These are phyloP conservation scores for Podiceps cristatus DNA, from an alignment of 2,113 vertebrate genomes.

Conservation along the genomic window DNA sequence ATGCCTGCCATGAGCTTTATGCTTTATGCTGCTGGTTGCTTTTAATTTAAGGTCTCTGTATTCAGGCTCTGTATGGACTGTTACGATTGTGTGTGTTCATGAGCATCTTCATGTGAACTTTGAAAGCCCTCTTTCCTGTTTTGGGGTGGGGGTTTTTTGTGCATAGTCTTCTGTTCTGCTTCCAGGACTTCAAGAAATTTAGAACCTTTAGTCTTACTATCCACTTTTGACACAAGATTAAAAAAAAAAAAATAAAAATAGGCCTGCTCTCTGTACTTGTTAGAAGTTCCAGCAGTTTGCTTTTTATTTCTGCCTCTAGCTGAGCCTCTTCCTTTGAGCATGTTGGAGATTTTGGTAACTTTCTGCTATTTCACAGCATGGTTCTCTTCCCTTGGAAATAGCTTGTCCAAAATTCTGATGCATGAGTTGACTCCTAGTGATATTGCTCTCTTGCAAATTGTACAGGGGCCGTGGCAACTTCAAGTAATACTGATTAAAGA, in stretches of 20 bases:
- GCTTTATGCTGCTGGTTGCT: not conserved
- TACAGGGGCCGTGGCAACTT: not conserved
- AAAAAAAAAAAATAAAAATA: no score
- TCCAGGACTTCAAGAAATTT: not conserved
- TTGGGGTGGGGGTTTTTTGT: not conserved
- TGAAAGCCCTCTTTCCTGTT: not conserved
- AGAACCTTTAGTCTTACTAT: not conserved
- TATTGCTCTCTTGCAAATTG: not conserved
- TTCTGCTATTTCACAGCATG: not conserved
- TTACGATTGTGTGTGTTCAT: not conserved
- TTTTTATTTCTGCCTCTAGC: not conserved
- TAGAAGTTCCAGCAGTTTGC: not conserved
- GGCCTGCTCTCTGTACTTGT: not conserved
- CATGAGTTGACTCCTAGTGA: not conserved
- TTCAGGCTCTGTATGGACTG: not conserved
- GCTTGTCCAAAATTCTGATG: not conserved
- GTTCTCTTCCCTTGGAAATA: not conserved
- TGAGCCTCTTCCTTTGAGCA: not conserved
- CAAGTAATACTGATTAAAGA: not conserved
- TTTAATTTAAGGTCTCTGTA: not conserved
- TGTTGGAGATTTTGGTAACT: not conserved
- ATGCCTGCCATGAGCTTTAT: not conserved
- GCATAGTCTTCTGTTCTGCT: not conserved
- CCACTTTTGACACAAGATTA: not conserved
- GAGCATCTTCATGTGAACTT: not conserved